Conservation (phyloP, 2,888 invertebrate genomes). For the Pseudanteris insignis region DNA sequence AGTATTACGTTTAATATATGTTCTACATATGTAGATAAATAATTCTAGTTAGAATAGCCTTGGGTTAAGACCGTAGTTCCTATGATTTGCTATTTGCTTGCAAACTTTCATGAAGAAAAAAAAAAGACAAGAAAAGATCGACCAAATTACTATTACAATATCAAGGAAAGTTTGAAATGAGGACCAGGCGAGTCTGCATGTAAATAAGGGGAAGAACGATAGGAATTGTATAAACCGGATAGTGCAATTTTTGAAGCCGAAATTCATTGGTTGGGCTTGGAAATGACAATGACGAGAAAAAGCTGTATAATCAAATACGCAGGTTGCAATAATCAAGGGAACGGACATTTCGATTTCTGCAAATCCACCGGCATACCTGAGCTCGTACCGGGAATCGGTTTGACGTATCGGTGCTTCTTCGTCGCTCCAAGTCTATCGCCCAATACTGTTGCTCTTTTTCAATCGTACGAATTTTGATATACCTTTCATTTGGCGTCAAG, state of each 20-base stretch:
- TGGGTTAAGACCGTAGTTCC: too few relatives aligned
- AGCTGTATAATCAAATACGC: conserved; percentile 8
- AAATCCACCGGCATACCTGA: conserved; percentile 25
- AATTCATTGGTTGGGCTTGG: background rate
- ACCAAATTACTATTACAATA: too few relatives aligned
- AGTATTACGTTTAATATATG: too few relatives aligned
- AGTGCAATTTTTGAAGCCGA: background rate
- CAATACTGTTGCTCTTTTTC: conserved; percentile 25
- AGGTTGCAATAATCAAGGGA: conserved; percentile 37
- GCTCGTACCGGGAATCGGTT: conserved; percentile 5
- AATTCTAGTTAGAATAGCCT: too few relatives aligned
- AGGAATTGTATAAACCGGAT: too few relatives aligned
- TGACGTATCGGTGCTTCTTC: background rate
- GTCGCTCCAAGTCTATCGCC: background rate
- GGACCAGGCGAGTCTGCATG: too few relatives aligned
- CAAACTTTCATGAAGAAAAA: too few relatives aligned
- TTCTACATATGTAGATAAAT: too few relatives aligned
- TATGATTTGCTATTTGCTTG: too few relatives aligned
- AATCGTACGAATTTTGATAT: conserved; percentile 31
- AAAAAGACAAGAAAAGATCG: too few relatives aligned
- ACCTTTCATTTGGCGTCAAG: conserved; percentile 37
- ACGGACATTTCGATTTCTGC: conserved; percentile 52
- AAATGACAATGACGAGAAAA: conserved; percentile 12
- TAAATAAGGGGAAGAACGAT: too few relatives aligned
- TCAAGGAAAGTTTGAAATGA: too few relatives aligned